Base-by-base conservation (phyloP, 2,888 invertebrate species). In the Automeris io region DNA sequence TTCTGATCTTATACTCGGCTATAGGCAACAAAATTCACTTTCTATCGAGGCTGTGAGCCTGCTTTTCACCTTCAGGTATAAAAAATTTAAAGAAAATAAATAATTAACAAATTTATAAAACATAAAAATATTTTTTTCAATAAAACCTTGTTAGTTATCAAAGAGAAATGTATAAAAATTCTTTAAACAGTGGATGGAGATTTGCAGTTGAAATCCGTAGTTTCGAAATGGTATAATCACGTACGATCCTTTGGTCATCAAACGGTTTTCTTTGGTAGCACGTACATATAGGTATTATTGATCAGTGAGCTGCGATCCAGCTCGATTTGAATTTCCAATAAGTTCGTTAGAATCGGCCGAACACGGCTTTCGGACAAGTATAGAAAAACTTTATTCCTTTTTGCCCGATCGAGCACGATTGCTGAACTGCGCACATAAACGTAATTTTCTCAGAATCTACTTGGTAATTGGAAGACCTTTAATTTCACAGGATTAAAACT, bases 211-310 rank as follows among this genome's bases (percentile, higher is more conserved):
- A 16, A 29, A 29, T 29, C 16, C 8, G 8, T 29, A 29, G 16
- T 16, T 16, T 16, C 16, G 16, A 29, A 29, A 16, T 16, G 16
- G 29, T 16, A 29, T 29, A 3, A 29, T 39, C 45, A 49, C 56
- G 56, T 59, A 40, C 51, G 51, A 57, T 53, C 51, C 50, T 54
- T 54, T 52, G 57, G 55, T 60, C 59, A 60, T 56, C 53, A 54
- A 56, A 58, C 60, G 51, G 61, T 45, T 61, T 63, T 69, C 79
- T 72, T 70, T 75, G 78, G 72, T 78, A 74, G 69, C 81, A 79
- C 80, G 80, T 83, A 80, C 82, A 73, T 79, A 77, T 83, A 81
- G n/a, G 82, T 85, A 82, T 83, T 83, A 85, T 86, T 85, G 85
- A 86, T 86, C 79, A 78, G 76, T 58, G 78, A 71, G 80, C 73